Conservation (phyloP, 2,888 invertebrate genomes). For the Escarpia spicata region DNA sequence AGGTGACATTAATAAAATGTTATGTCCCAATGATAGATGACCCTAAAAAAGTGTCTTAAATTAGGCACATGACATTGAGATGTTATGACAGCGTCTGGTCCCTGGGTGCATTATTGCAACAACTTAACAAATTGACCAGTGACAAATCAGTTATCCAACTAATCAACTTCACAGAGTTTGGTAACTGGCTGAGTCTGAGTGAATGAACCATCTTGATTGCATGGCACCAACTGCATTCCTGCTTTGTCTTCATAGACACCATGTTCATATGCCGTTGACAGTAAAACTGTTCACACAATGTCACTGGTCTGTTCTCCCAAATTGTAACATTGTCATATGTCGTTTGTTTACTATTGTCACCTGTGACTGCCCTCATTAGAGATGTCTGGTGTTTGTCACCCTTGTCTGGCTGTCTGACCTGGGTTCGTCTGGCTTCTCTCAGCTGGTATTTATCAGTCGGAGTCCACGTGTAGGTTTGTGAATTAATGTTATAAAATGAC, state of each 20-base stretch:
- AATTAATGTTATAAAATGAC: not conserved
- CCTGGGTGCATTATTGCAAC: not conserved
- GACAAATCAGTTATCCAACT: not conserved
- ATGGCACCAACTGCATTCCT: not conserved
- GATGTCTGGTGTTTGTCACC: not conserved
- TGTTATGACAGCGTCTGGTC: not conserved
- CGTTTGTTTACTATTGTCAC: not conserved
- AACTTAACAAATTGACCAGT: not conserved
- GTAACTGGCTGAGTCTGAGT: too few species aligned
- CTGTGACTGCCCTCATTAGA: not conserved
- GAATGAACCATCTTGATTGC: not conserved
- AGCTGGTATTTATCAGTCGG: not conserved
- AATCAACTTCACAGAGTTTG: not conserved
- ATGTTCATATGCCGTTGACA: not conserved
- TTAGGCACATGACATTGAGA: not conserved
- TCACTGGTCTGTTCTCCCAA: not conserved
- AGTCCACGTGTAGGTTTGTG: not conserved
- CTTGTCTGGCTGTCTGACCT: not conserved
- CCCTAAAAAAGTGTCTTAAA: not conserved
- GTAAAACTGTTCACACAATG: not conserved
- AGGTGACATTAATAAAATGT: not conserved
- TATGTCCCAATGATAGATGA: not conserved
- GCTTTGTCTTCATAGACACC: not conserved
- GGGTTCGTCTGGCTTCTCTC: not conserved
- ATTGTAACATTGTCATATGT: not conserved